phyloP scores from a whole-genome alignment of 2,888 invertebrate species.

The Maniola hyperantus region DNA sequence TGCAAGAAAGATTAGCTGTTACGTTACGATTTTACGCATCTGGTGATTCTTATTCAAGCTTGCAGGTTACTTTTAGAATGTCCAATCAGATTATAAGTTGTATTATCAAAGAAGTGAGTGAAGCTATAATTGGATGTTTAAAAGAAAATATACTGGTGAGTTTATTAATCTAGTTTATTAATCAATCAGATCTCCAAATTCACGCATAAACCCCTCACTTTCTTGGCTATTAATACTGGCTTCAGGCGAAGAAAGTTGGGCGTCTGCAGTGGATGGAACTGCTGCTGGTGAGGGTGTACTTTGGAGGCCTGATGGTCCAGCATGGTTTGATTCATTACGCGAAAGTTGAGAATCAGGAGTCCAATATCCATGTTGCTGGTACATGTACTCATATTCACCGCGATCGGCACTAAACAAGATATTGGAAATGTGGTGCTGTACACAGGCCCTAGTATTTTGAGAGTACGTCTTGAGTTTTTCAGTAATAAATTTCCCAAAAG shows the following conservation, averaged over 20 bases:
- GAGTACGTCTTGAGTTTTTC: slow-evolving; percentile 1
- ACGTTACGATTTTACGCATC: too few species aligned
- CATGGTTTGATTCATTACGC: slow-evolving; percentile 1
- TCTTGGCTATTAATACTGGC: not conserved
- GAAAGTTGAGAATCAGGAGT: not conserved
- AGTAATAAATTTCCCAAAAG: slow-evolving; percentile 1
- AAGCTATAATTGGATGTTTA: slow-evolving; percentile 1
- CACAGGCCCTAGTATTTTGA: not conserved
- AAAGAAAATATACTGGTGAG: slow-evolving; percentile 1
- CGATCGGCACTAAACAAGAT: not conserved
- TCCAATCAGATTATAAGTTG: not conserved
- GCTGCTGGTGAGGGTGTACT: not conserved
- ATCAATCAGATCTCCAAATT: not conserved
- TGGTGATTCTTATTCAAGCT: slow-evolving; percentile 1
- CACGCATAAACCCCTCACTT: not conserved
- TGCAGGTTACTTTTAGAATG: slow-evolving; percentile 1
- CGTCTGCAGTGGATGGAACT: slow-evolving; percentile 1
- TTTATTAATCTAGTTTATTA: slow-evolving; percentile 1
- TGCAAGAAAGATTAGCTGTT: slow-evolving; percentile 1
- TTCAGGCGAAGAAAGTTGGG: slow-evolving; percentile 1
- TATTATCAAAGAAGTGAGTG: slow-evolving; percentile 1
- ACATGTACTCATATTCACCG: not conserved
- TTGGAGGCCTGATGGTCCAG: slow-evolving; percentile 1
- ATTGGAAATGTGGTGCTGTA: not conserved
- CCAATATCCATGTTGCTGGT: slow-evolving; percentile 1